Conservation (phyloP, 2,888 invertebrate genomes). For the Drosophila fulvimacula region DNA sequence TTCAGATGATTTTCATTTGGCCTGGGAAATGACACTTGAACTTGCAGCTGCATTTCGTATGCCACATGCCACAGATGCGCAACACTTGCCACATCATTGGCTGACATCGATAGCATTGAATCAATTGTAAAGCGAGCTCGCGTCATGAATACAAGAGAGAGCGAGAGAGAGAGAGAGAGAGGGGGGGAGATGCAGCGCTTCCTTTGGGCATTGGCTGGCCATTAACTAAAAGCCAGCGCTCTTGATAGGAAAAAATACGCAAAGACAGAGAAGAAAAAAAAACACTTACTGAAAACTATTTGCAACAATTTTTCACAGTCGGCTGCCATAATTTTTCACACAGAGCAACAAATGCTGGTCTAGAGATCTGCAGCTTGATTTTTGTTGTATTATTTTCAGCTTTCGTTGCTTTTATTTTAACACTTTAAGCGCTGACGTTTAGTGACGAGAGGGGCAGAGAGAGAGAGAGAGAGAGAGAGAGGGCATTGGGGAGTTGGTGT, state of each 20-base stretch:
- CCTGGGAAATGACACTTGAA: slow-evolving; percentile 42
- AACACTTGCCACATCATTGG: slow-evolving; percentile 59
- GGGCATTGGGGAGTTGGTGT: slow-evolving; percentile 13
- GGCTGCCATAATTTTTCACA: slow-evolving; percentile 79
- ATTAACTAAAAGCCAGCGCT: slow-evolving; percentile 73
- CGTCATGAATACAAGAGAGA: slow-evolving; percentile 23
- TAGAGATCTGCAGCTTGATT: slow-evolving; percentile 45
- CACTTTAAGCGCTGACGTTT: slow-evolving; percentile 76
- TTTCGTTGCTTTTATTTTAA: slow-evolving; percentile 73
- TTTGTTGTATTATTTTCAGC: slow-evolving; percentile 21
- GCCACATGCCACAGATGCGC: slow-evolving; percentile 37
- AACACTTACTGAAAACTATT: slow-evolving; percentile 80
- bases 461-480: no score
- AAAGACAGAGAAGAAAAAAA: neutral
- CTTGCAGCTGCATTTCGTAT: slow-evolving; percentile 36
- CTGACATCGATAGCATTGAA: slow-evolving; percentile 71
- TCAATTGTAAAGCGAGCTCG: slow-evolving; percentile 29
- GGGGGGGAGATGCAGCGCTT: neutral
- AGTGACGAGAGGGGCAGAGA: slow-evolving; percentile 22
- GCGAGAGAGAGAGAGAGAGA: neutral
- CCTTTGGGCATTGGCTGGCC: slow-evolving; percentile 44
- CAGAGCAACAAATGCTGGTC: slow-evolving; percentile 56
- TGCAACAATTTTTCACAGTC: slow-evolving; percentile 82
- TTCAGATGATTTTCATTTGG: slow-evolving; percentile 30
- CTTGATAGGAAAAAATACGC: slow-evolving; percentile 19